Evolutionary conservation across 2,113 vertebrate genomes (phyloP).

Genomic region (Varanus salvator): DNA sequence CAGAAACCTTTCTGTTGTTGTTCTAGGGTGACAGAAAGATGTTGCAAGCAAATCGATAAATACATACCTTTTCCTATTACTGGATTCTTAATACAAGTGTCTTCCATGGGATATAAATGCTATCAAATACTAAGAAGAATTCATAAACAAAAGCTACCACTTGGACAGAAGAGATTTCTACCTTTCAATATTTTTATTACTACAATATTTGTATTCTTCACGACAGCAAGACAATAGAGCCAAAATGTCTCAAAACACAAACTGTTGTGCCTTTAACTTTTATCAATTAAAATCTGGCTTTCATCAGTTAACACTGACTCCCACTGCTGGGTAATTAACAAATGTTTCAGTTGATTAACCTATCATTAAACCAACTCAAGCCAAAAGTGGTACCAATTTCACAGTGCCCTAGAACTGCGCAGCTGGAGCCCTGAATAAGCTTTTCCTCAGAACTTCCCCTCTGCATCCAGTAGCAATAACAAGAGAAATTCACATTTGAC

Average conservation of each 20-base stretch:
- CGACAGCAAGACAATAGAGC: slow-evolving; percentile 26
- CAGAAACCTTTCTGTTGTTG: no score
- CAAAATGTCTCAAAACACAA: not conserved
- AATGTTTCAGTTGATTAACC: not conserved
- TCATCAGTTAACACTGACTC: not conserved
- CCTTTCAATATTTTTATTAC: not conserved
- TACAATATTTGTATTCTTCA: not conserved
- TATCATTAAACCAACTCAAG: not conserved
- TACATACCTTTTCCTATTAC: not conserved
- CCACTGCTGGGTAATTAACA: no score
- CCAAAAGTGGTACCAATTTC: not conserved
- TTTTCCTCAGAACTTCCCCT: not conserved
- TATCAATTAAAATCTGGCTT: not conserved
- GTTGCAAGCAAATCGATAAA: no score
- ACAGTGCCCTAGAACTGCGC: not conserved
- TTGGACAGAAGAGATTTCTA: not conserved
- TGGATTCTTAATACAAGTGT: not conserved
- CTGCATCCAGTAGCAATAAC: no score
- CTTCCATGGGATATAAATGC: no score
- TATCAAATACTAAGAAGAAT: no score
- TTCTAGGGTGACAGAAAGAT: not conserved
- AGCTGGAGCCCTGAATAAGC: no score
- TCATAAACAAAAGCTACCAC: not conserved
- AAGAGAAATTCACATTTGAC: no score
- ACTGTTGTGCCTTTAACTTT: not conserved